These are phyloP conservation scores for Tetraneura akinire DNA, from an alignment of 1,140 invertebrate species.

Conservation along the genomic window DNA sequence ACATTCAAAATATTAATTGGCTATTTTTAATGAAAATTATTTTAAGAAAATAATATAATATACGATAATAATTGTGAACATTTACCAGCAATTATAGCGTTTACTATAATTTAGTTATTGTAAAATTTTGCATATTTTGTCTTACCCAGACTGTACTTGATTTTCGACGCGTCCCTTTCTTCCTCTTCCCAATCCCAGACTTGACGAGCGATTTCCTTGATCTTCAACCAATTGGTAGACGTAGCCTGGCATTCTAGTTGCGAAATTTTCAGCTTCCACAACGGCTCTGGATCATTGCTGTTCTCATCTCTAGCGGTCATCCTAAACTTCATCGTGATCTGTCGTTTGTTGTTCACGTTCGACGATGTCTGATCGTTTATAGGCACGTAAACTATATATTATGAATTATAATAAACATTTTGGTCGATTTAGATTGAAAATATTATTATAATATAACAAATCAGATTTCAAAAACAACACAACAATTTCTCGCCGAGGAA, in stretches of 20 bases:
- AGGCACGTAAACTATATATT: constrained; percentile 11
- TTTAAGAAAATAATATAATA: too few relatives aligned
- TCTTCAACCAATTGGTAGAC: constrained; percentile 45
- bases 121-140: too few relatives aligned
- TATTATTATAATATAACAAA: too few relatives aligned
- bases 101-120: too few relatives aligned
- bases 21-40: too few relatives aligned
- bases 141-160: constrained; percentile 25
- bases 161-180: neutral
- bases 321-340: constrained; percentile 1
- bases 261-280: constrained; percentile 40
- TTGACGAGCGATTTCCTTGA: constrained; percentile 37
- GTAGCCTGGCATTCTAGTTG: constrained; percentile 35
- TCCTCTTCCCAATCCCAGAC: constrained; percentile 37
- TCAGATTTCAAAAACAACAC: too few relatives aligned
- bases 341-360: neutral
- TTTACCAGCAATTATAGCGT: too few relatives aligned
- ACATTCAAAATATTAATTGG: too few relatives aligned
- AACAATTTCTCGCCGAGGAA: too few relatives aligned
- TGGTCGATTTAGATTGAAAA: too few relatives aligned
- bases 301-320: constrained; percentile 27
- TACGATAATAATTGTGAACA: too few relatives aligned
- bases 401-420: too few relatives aligned
- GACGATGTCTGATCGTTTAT: neutral
- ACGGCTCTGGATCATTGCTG: neutral